phyloP scores from a whole-genome alignment of 2,113 vertebrate species.

The Falcunculus frontatus region DNA sequence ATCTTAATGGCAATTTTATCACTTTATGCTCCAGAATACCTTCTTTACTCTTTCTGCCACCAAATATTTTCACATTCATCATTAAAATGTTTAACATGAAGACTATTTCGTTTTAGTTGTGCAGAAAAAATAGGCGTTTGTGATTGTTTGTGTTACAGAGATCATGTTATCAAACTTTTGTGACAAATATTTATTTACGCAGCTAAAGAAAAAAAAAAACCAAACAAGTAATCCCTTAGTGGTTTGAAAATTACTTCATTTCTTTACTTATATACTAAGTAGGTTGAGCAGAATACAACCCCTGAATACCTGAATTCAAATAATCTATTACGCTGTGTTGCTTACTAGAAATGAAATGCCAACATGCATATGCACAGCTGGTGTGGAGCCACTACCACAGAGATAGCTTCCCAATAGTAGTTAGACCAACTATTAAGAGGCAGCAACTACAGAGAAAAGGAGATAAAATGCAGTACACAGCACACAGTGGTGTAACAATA shows the following conservation, averaged over 20 bases:
- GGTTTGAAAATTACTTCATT: not conserved
- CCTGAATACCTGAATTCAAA: not conserved
- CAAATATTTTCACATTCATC: not conserved
- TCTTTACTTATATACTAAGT: not conserved
- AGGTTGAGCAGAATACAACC: not conserved
- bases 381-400: not conserved
- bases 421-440: not conserved
- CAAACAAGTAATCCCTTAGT: not conserved
- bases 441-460: not conserved
- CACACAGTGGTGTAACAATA: not conserved
- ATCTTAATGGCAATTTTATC: not conserved
- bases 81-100: not conserved
- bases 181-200: not conserved
- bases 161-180: not conserved
- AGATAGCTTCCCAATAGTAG: not conserved
- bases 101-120: not conserved
- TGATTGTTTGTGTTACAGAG: not conserved
- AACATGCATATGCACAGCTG: not conserved
- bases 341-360: not conserved
- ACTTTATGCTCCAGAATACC: not conserved
- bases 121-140: not conserved
- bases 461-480: not conserved
- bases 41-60: not conserved
- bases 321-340: not conserved
- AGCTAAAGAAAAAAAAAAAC: not conserved